Percentiles rank a stretch among this genome's conserved stretches.
phyloP scores from a whole-genome alignment of 2,113 vertebrate species.

The Daphoenositta chrysoptera region DNA sequence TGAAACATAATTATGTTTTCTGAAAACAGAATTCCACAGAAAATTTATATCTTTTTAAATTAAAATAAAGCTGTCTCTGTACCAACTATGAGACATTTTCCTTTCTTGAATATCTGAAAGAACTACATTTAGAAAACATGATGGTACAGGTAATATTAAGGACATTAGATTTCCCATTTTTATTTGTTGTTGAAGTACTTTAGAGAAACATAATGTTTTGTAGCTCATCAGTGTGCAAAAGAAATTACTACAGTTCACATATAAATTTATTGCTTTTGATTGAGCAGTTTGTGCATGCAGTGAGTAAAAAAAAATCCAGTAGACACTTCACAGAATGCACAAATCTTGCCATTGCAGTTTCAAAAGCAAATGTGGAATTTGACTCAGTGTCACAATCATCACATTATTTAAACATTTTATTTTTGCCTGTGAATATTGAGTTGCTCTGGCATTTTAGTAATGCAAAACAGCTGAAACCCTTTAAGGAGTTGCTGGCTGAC shows the following conservation, averaged over 20 bases:
- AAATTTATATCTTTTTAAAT: not conserved
- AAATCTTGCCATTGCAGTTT: not conserved
- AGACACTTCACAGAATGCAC: not conserved
- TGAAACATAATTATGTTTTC: not conserved
- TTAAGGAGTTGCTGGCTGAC: conserved; percentile 38
- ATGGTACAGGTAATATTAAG: not conserved
- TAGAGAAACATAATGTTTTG: not conserved
- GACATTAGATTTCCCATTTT: not conserved
- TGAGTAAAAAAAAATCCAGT: not conserved
- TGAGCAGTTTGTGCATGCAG: not conserved
- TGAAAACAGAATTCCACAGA: not conserved
- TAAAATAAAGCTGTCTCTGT: not conserved
- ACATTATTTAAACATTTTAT: conserved; percentile 58
- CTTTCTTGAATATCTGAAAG: not conserved
- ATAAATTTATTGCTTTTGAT: not conserved
- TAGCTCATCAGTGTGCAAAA: not conserved
- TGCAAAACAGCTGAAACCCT: conserved; percentile 53
- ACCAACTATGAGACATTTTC: not conserved
- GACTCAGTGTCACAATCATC: conserved; percentile 7
- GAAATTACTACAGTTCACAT: not conserved
- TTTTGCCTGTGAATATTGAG: conserved; percentile 57
- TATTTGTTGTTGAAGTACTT: not conserved
- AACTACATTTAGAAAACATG: not conserved
- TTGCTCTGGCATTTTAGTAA: conserved; percentile 22
- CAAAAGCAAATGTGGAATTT: not conserved